phyloP scores from a whole-genome alignment of 1,140 invertebrate genomes.

The Sminthurinus signatus region DNA sequence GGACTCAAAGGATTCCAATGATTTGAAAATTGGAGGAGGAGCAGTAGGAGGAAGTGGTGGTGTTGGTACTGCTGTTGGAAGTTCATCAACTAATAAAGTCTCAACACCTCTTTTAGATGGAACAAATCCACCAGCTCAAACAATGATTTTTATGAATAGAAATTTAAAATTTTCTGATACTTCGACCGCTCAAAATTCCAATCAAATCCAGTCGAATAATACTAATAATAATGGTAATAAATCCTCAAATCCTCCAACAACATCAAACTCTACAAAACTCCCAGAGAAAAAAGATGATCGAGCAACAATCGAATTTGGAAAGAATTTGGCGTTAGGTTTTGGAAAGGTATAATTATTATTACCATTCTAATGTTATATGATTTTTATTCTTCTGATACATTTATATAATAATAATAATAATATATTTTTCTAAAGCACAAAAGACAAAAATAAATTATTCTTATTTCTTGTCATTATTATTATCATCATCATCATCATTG shows the following conservation, averaged over 20 bases:
- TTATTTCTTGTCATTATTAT: too few relatives aligned
- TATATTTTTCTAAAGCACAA: too few relatives aligned
- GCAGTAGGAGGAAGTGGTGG: background rate
- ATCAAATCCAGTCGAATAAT: too few relatives aligned
- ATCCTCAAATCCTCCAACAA: too few relatives aligned
- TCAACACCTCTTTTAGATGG: background rate
- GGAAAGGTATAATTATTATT: too few relatives aligned
- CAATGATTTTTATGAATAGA: constrained; percentile 37
- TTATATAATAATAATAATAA: too few relatives aligned
- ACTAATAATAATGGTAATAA: too few relatives aligned
- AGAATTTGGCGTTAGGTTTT: constrained; percentile 15
- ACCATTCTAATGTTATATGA: too few relatives aligned
- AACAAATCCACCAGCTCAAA: constrained; percentile 21
- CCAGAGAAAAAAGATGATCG: constrained; percentile 22
- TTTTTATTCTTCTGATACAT: too few relatives aligned
- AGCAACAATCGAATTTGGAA: constrained; percentile 13
- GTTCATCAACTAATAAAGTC: background rate
- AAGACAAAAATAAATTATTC: too few relatives aligned
- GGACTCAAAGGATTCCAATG: constrained; percentile 18
- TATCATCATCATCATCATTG: too few relatives aligned
- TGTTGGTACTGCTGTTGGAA: background rate
- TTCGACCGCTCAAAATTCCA: background rate
- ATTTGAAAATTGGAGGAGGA: constrained; percentile 4
- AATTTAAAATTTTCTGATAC: constrained; percentile 27
- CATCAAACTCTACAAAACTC: background rate